Base-by-base conservation (phyloP, 2,113 vertebrate genomes). In the Pterocles orientalis region DNA sequence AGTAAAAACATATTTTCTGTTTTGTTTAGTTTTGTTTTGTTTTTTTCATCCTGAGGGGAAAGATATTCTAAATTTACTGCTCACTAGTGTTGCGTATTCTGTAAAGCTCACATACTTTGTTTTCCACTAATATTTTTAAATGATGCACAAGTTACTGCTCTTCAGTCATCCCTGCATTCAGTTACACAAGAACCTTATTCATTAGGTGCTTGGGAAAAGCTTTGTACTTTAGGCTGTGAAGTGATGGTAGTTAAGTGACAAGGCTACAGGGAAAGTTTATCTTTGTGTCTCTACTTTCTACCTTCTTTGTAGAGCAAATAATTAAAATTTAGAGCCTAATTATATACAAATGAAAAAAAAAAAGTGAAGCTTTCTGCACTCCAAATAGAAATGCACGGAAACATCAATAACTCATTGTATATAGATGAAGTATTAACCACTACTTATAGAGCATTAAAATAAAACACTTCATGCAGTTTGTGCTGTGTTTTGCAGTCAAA, bases 391-490 rank as follows among this genome's bases (percentile, higher is more conserved):
- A 69, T 60, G 56, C 43, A 82, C 75, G 81, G 77, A 91, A 88
- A 94, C 94, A 75, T 86, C 69, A 65, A 43, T 92, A 95, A 76
- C 18, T 95, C 82, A 92, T 96, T 96, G 94, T 88, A 72, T 80
- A 19, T 41, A 73, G 61, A 54, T 82, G n/a, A 91, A 89, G 26
- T 88, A 80, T 92, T 86, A 94, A 61, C 45, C 58, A 45, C 26
- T 83, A 61, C 53, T 81, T 89, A 79, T 3, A 82, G 17, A 51
- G 7, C 39, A 72, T 94, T 90, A 89, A 82, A 92, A 58, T 84
- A 76, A 77, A 96, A 86, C 43, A 75, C n/a, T 93, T 65, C 11
- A 39, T 60, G 60, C 26, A 71, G 19, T 78, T 84, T 89, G 53
- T 87, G 70, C 53, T 90, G 39, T 61, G 3, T 91, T 94, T 86